phyloP scores from a whole-genome alignment of 2,888 invertebrate species.

The Sinhomidia bicolor region DNA sequence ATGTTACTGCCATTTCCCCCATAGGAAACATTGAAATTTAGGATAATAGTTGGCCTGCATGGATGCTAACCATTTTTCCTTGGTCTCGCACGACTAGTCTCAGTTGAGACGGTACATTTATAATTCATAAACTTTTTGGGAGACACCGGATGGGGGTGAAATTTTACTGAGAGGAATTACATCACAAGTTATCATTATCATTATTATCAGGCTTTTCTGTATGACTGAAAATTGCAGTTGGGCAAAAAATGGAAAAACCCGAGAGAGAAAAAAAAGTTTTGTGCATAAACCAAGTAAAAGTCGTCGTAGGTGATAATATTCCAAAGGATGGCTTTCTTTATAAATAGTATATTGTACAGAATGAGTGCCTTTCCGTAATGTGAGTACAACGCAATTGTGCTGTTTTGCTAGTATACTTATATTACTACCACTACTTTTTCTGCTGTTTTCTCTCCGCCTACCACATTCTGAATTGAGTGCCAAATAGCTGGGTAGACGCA shows the following conservation, averaged over 20 bases:
- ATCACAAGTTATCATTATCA: constrained; percentile 36
- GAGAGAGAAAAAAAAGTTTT: not conserved
- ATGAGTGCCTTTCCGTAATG: no score
- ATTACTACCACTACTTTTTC: no score
- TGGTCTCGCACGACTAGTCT: no score
- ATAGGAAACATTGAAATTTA: not conserved
- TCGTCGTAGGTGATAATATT: no score
- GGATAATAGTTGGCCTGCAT: not conserved
- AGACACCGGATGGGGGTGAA: constrained; percentile 19
- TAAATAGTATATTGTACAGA: no score
- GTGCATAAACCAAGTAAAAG: not conserved
- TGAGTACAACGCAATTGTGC: no score
- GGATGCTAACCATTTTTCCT: not conserved
- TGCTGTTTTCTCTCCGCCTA: no score
- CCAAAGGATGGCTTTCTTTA: no score
- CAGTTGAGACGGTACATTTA: not conserved
- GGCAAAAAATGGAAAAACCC: constrained; percentile 13
- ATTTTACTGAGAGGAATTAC: constrained; percentile 23
- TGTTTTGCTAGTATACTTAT: no score
- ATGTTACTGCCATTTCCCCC: not conserved
- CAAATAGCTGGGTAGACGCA: no score
- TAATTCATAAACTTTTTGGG: constrained; percentile 10
- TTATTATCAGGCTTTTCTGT: constrained; percentile 7
- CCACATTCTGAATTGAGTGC: no score
- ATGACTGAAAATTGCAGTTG: no score